Conservation (phyloP, 2,113 vertebrate genomes). For the Psephotus haematonotus region DNA sequence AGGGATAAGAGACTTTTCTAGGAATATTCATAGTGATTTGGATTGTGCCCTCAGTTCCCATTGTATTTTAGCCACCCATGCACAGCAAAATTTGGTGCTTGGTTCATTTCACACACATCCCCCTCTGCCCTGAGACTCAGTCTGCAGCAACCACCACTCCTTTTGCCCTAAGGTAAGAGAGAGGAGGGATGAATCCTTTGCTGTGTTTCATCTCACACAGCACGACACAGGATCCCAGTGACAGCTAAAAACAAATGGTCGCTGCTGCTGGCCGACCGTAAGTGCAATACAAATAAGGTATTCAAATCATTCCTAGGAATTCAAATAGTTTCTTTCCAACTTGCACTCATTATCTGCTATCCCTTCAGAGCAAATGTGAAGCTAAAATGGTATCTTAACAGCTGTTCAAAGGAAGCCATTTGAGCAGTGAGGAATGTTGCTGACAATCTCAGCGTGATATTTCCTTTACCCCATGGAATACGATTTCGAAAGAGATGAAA, state of each 20-base stretch:
- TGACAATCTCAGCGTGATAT: background rate
- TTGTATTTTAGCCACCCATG: background rate
- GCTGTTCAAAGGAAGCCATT: conserved; percentile 34
- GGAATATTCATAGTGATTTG: background rate
- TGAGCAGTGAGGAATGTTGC: background rate
- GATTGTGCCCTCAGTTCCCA: accelerated
- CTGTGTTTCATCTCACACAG: background rate
- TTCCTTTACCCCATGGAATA: background rate
- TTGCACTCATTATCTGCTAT: conserved; percentile 23
- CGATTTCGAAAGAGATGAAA: conserved; percentile 29
- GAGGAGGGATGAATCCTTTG: background rate
- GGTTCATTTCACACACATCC: background rate
- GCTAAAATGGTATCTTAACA: background rate
- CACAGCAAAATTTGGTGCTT: background rate
- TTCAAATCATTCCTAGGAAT: background rate
- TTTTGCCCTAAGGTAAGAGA: background rate
- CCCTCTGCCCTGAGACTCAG: background rate
- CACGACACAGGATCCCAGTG: background rate
- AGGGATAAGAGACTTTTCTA: background rate
- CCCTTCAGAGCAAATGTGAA: background rate
- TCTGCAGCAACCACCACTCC: background rate
- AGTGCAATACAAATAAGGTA: background rate
- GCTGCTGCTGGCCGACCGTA: accelerated
- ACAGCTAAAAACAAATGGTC: background rate
- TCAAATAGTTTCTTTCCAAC: background rate